A percentile compares a stretch with the other conserved stretches of the same genome.
phyloP scores from a whole-genome alignment of 2,113 vertebrate species.

The Piprites chloris region DNA sequence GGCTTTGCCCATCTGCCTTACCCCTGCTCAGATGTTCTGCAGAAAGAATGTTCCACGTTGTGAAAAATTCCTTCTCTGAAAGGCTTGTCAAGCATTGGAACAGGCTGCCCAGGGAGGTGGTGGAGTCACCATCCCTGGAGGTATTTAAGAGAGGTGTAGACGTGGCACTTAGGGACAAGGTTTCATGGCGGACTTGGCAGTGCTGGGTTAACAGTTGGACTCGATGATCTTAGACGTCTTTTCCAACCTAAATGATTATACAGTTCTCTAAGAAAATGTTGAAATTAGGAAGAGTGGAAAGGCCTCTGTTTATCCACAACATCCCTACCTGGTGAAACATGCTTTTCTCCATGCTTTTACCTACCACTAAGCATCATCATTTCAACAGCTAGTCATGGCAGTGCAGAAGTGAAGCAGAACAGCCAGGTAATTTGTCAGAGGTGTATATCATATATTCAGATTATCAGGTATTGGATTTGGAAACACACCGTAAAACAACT shows the following conservation, averaged over 20 bases:
- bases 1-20: background rate
- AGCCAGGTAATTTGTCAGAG: background rate
- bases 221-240: background rate
- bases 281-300: background rate
- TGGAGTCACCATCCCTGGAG: background rate
- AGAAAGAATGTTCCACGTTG: fast-evolving
- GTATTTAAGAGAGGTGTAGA: background rate
- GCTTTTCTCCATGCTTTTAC: background rate
- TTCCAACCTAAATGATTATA: background rate
- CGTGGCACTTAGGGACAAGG: fast-evolving
- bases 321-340: background rate
- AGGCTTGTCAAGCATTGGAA: background rate
- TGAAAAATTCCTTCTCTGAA: background rate
- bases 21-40: background rate
- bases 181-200: fast-evolving
- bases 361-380: background rate
- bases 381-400: background rate
- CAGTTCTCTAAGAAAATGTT: background rate
- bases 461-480: background rate
- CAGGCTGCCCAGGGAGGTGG: background rate
- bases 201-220: background rate
- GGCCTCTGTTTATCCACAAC: background rate
- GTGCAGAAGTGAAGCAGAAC: background rate
- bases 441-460: background rate
- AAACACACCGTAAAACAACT: background rate